Conservation (phyloP, 2,113 vertebrate species). For the Scomber scombrus region DNA sequence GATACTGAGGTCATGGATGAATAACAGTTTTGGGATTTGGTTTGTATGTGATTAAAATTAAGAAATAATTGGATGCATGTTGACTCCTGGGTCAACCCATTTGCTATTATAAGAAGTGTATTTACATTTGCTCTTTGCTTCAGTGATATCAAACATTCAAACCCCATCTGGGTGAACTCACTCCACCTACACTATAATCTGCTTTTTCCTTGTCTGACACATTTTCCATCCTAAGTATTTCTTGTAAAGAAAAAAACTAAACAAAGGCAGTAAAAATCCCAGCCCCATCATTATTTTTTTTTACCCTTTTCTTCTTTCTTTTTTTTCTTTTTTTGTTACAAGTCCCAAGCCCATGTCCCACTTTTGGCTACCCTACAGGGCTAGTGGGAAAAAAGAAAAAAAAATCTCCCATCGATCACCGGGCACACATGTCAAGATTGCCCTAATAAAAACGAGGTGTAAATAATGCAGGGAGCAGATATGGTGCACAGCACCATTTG, state of each 20-base stretch:
- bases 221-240: conserved; percentile 14
- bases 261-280: conserved; percentile 57
- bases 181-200: conserved; percentile 34
- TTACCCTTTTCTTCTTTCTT: conserved; percentile 2
- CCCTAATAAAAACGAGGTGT: conserved; percentile 80
- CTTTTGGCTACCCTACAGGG: conserved; percentile 63
- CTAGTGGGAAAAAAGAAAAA: conserved; percentile 40
- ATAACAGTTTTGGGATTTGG: conserved; percentile 34
- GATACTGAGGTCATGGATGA: conserved; percentile 44
- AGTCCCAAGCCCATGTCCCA: conserved; percentile 56
- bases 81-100: conserved; percentile 59
- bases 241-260: conserved; percentile 19
- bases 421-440: conserved; percentile 74
- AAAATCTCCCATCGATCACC: conserved; percentile 74
- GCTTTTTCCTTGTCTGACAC: conserved; percentile 17
- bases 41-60: conserved; percentile 70
- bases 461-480: conserved; percentile 77
- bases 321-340: neutral
- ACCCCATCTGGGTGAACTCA: conserved; percentile 17
- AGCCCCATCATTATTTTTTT: conserved; percentile 45
- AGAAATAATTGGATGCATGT: conserved; percentile 61
- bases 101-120: conserved; percentile 54
- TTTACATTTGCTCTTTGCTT: conserved; percentile 55
- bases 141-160: conserved; percentile 42
- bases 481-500: conserved; percentile 68